These are phyloP conservation scores for Mustelus asterias DNA, from an alignment of 2,113 vertebrate genomes.

Conservation along the genomic window DNA sequence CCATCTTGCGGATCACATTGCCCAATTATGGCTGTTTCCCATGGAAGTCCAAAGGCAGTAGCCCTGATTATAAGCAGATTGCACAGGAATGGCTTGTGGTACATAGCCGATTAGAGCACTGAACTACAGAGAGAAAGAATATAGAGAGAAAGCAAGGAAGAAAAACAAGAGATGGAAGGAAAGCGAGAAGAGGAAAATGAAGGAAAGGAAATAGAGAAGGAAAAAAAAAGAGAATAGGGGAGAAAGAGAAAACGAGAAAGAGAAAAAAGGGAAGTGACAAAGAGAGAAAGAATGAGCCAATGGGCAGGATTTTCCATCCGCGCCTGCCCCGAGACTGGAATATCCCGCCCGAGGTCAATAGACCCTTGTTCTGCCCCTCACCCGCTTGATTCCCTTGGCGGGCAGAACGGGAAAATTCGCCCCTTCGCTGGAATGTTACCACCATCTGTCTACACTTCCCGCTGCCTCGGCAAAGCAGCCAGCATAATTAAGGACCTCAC, in stretches of 20 bases:
- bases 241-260: neutral
- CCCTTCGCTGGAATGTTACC: too few species aligned
- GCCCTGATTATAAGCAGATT: neutral
- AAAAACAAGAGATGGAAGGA: neutral
- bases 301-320: too few species aligned
- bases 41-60: neutral
- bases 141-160: neutral
- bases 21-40: neutral
- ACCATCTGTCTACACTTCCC: too few species aligned
- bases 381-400: too few species aligned
- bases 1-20: neutral
- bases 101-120: neutral
- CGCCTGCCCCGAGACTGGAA: too few species aligned
- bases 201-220: neutral
- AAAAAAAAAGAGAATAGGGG: neutral
- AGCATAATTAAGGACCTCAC: too few species aligned
- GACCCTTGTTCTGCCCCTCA: too few species aligned
- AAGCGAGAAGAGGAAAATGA: neutral
- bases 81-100: neutral
- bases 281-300: neutral
- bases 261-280: neutral
- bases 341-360: too few species aligned
- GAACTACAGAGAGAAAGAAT: neutral
- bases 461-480: too few species aligned
- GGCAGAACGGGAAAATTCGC: too few species aligned